Conservation (phyloP, 2,797 vertebrate species). For the Danionella dracula region DNA sequence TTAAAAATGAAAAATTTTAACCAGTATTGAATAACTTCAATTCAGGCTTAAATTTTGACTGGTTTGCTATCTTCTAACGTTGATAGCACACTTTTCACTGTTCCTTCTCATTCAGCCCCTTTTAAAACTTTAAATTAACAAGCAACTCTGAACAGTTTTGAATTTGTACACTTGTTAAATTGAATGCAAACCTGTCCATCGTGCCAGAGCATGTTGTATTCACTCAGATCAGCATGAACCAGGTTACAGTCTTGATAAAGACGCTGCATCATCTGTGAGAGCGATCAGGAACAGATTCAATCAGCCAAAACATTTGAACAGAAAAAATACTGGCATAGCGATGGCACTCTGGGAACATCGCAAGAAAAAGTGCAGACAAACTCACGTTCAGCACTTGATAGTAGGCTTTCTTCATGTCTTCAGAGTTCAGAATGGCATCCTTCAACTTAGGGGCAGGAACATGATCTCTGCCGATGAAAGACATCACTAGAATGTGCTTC, state of each 20-base stretch:
- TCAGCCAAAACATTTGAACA: too few relatives aligned
- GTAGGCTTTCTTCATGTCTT: constrained; percentile 86
- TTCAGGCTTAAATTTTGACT: too few relatives aligned
- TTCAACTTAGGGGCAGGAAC: constrained; percentile 92
- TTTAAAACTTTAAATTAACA: too few relatives aligned
- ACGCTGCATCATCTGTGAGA: constrained; percentile 84
- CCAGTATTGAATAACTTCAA: too few relatives aligned
- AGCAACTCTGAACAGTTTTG: too few relatives aligned
- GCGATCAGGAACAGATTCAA: background rate
- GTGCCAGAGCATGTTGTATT: constrained; percentile 98
- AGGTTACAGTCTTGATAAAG: constrained; percentile 84
- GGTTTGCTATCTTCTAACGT: too few relatives aligned
- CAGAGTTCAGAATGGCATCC: constrained; percentile 74
- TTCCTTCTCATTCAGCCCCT: too few relatives aligned
- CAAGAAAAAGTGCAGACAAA: background rate
- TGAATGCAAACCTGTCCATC: constrained; percentile 74
- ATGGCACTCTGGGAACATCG: too few relatives aligned
- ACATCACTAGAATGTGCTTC: constrained; percentile 96
- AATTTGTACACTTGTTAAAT: too few relatives aligned
- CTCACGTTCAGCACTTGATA: constrained; percentile 82
- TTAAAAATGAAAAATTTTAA: too few relatives aligned
- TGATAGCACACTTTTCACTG: too few relatives aligned
- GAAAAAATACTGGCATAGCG: too few relatives aligned
- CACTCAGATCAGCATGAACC: constrained; percentile 92
- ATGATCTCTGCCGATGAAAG: constrained; percentile 91